phyloP scores from a whole-genome alignment of 2,797 vertebrate genomes.

The Rhodeus uyekii region DNA sequence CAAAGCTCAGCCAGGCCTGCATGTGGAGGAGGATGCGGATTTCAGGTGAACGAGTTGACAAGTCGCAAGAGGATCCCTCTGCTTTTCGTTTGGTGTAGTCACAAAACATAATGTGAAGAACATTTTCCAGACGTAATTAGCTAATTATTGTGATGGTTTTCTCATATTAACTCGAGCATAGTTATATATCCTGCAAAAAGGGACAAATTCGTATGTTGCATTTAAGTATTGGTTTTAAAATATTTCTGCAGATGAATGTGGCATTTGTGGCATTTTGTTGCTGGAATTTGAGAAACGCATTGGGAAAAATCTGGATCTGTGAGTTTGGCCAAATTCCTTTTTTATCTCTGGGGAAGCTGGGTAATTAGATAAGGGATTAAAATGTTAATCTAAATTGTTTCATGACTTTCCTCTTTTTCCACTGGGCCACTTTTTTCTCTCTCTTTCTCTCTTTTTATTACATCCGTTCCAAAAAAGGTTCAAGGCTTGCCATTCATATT shows the following conservation, averaged over 20 bases:
- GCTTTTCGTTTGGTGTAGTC: conserved; percentile 56
- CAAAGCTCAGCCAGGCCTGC: conserved; percentile 58
- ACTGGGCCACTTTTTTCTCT: conserved; percentile 50
- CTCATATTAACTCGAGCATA: neutral
- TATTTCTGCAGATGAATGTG: conserved; percentile 37
- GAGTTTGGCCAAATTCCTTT: conserved; percentile 65
- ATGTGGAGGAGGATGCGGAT: conserved; percentile 45
- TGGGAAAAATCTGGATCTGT: conserved; percentile 61
- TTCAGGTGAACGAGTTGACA: conserved; percentile 61
- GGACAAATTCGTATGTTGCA: neutral
- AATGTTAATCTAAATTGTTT: conserved; percentile 79
- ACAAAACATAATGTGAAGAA: conserved; percentile 52
- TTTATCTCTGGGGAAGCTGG: conserved; percentile 69
- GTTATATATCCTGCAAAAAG: neutral
- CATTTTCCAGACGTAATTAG: conserved; percentile 49
- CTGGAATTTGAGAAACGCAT: conserved; percentile 42
- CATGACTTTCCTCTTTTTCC: conserved; percentile 63
- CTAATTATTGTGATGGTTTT: conserved; percentile 31
- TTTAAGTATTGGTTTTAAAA: conserved; percentile 29
- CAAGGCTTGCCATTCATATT: conserved; percentile 50
- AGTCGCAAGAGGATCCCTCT: conserved; percentile 46
- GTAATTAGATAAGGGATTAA: conserved; percentile 80
- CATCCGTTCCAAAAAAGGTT: conserved; percentile 71
- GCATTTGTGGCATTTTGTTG: conserved; percentile 37
- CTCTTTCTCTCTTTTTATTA: conserved; percentile 35